A percentile compares a stretch with the other conserved stretches of the same genome.
Evolutionary conservation across 1,140 invertebrate species (phyloP).

Genomic region (Philotrypesis tridentata): DNA sequence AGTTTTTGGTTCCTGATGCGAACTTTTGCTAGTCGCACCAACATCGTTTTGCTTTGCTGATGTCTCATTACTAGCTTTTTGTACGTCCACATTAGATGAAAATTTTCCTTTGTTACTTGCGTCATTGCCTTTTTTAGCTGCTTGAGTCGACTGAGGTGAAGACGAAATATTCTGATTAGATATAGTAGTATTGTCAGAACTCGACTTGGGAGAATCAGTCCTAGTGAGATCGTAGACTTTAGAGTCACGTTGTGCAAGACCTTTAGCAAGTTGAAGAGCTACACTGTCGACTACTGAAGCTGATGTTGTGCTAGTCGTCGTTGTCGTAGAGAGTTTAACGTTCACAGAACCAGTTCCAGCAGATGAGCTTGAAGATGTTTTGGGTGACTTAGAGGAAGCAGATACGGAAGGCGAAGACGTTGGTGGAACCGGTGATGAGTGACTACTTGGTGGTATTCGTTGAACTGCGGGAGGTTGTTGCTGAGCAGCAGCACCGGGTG

Average conservation of each 20-base stretch:
- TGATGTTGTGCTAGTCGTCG: constrained; percentile 19
- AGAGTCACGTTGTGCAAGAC: constrained; percentile 36
- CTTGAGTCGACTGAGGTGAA: neutral
- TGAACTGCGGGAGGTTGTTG: constrained; percentile 65
- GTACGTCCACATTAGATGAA: neutral
- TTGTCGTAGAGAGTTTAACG: constrained; percentile 21
- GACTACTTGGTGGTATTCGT: constrained; percentile 67
- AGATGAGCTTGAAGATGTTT: constrained; percentile 54
- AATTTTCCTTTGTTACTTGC: neutral
- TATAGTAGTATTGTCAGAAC: neutral
- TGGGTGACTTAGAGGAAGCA: constrained; percentile 63
- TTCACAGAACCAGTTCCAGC: constrained; percentile 43
- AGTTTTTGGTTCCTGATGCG: neutral
- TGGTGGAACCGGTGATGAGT: constrained; percentile 50
- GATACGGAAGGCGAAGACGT: neutral
- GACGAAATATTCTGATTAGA: neutral
- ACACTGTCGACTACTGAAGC: constrained; percentile 49
- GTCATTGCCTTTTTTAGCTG: neutral
- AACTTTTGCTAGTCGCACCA: neutral
- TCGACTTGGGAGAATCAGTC: constrained; percentile 2
- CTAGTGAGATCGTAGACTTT: constrained; percentile 40
- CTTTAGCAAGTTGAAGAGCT: constrained; percentile 55
- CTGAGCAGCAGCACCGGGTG: constrained; percentile 35
- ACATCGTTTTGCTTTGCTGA: neutral
- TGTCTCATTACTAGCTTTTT: neutral